Evolutionary conservation across 2,888 invertebrate species (phyloP), one percentile per base, ranked within the genome.

Genomic region (Thecophora atra): DNA sequence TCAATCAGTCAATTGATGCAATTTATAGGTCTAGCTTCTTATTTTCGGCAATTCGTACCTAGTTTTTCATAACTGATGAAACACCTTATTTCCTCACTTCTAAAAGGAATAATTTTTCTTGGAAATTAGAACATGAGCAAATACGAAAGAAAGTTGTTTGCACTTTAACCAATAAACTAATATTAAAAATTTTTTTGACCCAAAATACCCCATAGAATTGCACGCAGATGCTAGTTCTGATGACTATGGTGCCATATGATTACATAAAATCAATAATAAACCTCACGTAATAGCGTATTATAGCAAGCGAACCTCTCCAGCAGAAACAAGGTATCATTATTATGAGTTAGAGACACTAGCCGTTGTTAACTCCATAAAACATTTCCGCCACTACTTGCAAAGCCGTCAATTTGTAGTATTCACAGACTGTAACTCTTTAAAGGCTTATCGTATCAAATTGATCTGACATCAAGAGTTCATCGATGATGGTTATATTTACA

Each of bases 311-410:
- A 71, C 65, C 17, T 52, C 62, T 8, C 21, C 62, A 8, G 64
- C 67, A n/a, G 75, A 78, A 67, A 70, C 75, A n/a, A 72, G 64
- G 44, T 75, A 77, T 64, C 72, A 76, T 52, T 73, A 71, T 1
- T 74, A 74, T 65, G 76, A 76, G 44, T 65, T 77, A 66, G 76
- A 78, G 56, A 77, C 77, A 1, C 63, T 78, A n/a, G 76, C 76
- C 13, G 77, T 76, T n/a, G 69, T 76, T 19, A 76, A 74, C 51
- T 63, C 73, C 1, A 65, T 76, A 42, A 77, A 75, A n/a, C n/a
- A n/a, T n/a, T n/a, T n/a, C n/a, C n/a, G n/a, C n/a, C n/a, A n/a
- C n/a, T n/a, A n/a, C n/a, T n/a, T n/a, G n/a, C n/a, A n/a, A n/a
- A n/a, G n/a, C n/a, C n/a, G n/a, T n/a, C n/a, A n/a, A n/a, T n/a